These are phyloP conservation scores for Coenobita brevimanus DNA, from an alignment of 1,140 invertebrate genomes.

Conservation along the genomic window DNA sequence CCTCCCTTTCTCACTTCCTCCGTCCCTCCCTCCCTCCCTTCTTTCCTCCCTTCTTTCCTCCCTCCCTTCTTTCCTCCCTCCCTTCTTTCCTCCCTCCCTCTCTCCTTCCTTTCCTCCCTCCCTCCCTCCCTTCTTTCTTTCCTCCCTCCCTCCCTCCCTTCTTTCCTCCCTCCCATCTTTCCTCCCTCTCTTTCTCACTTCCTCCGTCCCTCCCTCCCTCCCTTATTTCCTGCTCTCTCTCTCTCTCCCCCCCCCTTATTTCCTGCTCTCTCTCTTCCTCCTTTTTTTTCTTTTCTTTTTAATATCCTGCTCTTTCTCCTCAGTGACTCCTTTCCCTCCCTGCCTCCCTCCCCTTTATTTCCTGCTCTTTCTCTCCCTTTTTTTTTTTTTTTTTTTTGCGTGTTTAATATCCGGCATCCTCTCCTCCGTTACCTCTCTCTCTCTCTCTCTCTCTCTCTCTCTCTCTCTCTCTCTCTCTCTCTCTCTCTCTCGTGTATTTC, in stretches of 20 bases:
- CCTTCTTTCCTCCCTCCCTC: neutral
- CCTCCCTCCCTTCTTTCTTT: neutral
- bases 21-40: conserved; percentile 10
- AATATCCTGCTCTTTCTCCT: conserved; percentile 9
- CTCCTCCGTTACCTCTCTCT: conserved; percentile 11
- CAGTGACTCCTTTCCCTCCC: neutral
- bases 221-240: neutral
- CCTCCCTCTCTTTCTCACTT: neutral
- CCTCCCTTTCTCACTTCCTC: conserved; percentile 1
- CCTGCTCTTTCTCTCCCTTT: too few relatives aligned
- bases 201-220: conserved; percentile 21
- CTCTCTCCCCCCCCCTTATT: neutral
- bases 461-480: conserved; percentile 11
- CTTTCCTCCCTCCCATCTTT: neutral
- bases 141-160: neutral
- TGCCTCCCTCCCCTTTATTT: neutral
- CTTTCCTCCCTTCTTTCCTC: neutral
- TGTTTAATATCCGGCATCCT: too few relatives aligned
- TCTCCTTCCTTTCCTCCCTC: neutral
- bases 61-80: too few relatives aligned
- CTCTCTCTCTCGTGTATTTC: too few relatives aligned
- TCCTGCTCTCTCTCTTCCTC: neutral
- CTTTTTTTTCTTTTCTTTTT: conserved; percentile 10
- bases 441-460: neutral
- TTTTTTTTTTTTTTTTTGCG: neutral